Conservation (phyloP, 1,140 invertebrate genomes). For the Drosophila pruinosa region DNA sequence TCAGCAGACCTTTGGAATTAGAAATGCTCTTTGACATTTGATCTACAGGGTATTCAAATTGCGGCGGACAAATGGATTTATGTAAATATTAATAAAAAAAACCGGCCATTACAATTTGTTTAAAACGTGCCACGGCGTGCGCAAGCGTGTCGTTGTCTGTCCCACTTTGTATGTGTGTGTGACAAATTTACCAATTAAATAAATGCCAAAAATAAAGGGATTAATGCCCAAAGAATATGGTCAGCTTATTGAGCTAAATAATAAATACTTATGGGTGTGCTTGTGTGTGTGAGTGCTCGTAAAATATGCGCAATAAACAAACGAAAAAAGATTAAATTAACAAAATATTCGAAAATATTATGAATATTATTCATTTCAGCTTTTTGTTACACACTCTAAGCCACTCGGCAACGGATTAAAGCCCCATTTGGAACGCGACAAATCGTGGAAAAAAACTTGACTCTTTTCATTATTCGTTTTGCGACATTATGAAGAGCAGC, state of each 20-base stretch:
- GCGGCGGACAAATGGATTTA: slow-evolving; percentile 60
- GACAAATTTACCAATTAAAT: slow-evolving; percentile 75
- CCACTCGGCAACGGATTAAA: slow-evolving; percentile 10
- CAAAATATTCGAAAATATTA: slow-evolving; percentile 11
- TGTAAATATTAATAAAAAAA: slow-evolving; percentile 71
- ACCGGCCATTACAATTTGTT: slow-evolving; percentile 59
- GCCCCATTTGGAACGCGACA: not conserved
- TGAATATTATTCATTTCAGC: slow-evolving; percentile 2
- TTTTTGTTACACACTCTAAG: slow-evolving; percentile 4
- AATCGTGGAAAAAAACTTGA: not conserved
- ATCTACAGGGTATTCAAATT: slow-evolving; percentile 24
- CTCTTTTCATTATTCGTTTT: not conserved
- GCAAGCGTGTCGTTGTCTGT: not conserved
- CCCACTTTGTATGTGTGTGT: slow-evolving; percentile 37
- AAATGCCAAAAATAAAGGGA: slow-evolving; percentile 68
- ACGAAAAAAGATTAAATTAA: slow-evolving; percentile 24
- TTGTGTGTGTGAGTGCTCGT: not conserved
- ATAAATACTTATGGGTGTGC: slow-evolving; percentile 19
- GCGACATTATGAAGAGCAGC: not conserved
- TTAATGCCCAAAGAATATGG: slow-evolving; percentile 54
- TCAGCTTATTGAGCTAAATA: slow-evolving; percentile 59
- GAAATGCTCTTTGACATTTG: not conserved
- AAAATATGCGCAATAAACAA: slow-evolving; percentile 32
- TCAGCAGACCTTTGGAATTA: not conserved
- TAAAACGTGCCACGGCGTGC: slow-evolving; percentile 21